Evolutionary conservation across 2,797 vertebrate species (phyloP), one percentile per base, ranked within the genome.

Genomic region (Onychomys leucogaster): DNA sequence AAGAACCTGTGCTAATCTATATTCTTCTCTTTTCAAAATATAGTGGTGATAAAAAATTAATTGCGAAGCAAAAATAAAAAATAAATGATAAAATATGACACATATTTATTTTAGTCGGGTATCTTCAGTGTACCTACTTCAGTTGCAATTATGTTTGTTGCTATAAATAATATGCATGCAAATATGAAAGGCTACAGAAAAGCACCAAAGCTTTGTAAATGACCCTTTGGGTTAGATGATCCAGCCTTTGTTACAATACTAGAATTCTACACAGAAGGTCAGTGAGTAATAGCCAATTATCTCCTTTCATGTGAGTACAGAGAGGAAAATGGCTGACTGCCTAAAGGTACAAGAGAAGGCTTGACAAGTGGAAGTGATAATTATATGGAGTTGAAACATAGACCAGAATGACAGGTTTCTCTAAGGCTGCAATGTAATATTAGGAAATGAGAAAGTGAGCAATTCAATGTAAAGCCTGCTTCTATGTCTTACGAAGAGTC

Each of bases 351-450:
- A 75, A 96, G 32, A 63, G 67, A 92, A 94, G 46, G 41, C 52
- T 57, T 71, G 87, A 73, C 93, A 96, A 91, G n/a, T 83, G 69
- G 88, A 93, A 95, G 52, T 91, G 94, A 94, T 95, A 96, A 97
- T 96, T 96, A 95, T 43, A 92, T 27, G 49, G 49, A 95, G 46
- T 69, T 91, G 83, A 97, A 96, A 91, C 41, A 46, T 10, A 71
- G 23, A 87, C 46, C 93, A 89, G 90, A 94, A 87, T 34, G 23
- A 34, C 78, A 95, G 75, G 85, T 84, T 83, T 94, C 69, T 71
- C 61, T 81, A 92, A 93, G 86, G 83, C 82, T 89, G 23, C n/a
- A 91, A 46, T 90, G 16, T 49, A 83, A 78, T 41, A 17, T 76
- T 46, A 80, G 57, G 27, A 85, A 93, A 46, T 82, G 32, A 92